These are phyloP conservation scores for Zaprionus obscuricornis DNA, from an alignment of 2,888 invertebrate genomes.

Conservation along the genomic window DNA sequence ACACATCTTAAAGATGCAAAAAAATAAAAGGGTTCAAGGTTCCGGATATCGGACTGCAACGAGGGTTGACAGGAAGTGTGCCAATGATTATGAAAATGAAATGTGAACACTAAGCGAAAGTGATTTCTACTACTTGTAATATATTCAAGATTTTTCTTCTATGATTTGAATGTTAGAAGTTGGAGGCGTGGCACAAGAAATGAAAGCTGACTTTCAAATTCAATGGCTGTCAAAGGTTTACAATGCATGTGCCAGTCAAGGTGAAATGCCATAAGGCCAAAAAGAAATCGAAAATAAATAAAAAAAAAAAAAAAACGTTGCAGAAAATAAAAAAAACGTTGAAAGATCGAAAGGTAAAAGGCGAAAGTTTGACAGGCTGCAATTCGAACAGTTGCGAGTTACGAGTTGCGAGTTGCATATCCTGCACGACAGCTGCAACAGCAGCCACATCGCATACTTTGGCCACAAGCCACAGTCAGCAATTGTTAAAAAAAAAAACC, in stretches of 20 bases:
- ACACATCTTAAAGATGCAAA: slow-evolving; percentile 60
- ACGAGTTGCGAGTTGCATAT: slow-evolving; percentile 16
- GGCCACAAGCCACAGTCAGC: slow-evolving; percentile 53
- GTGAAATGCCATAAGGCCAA: slow-evolving; percentile 25
- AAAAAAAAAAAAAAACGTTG: too few relatives aligned
- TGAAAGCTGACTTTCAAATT: slow-evolving; percentile 60
- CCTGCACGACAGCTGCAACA: slow-evolving; percentile 45
- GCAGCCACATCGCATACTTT: too few relatives aligned
- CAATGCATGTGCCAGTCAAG: slow-evolving; percentile 55
- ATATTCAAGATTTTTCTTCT: too few relatives aligned
- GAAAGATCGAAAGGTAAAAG: slow-evolving; percentile 62
- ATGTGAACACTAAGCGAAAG: slow-evolving; percentile 38
- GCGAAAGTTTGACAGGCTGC: slow-evolving; percentile 6
- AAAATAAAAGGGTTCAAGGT: slow-evolving; percentile 36
- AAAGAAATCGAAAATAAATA: slow-evolving; percentile 19
- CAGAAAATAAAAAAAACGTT: too few relatives aligned
- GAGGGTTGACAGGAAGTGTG: slow-evolving; percentile 55
- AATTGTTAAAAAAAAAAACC: slow-evolving; percentile 54
- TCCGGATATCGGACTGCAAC: too few relatives aligned
- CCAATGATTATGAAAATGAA: slow-evolving; percentile 62
- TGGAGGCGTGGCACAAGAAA: slow-evolving; percentile 34
- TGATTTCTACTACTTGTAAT: slow-evolving; percentile 25
- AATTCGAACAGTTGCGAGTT: slow-evolving; percentile 28
- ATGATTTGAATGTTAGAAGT: not conserved
- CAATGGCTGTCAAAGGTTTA: slow-evolving; percentile 52